Evolutionary conservation across 2,888 invertebrate species (phyloP).

Genomic region (Anarsia innoxiella): DNA sequence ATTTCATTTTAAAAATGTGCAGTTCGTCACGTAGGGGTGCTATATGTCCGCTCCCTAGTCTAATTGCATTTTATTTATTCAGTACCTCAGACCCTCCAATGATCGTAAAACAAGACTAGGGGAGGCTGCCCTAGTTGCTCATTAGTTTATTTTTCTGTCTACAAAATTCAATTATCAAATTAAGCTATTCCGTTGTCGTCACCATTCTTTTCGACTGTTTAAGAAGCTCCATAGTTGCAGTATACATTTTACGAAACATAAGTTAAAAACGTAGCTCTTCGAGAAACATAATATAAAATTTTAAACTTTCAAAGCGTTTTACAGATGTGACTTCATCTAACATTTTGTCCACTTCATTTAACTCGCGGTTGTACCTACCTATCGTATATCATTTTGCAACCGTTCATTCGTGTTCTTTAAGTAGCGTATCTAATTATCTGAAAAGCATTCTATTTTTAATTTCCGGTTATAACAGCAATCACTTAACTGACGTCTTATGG

Average conservation of each 20-base stretch:
- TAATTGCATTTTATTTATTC: constrained; percentile 72
- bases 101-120: constrained; percentile 30
- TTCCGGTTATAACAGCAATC: too few relatives aligned
- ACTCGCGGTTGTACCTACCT: too few relatives aligned
- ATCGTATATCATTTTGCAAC: too few relatives aligned
- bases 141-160: constrained; percentile 42
- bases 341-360: too few relatives aligned
- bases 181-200: constrained; percentile 21
- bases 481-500: too few relatives aligned
- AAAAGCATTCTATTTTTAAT: constrained; percentile 30
- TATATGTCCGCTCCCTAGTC: constrained; percentile 36
- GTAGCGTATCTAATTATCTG: constrained; percentile 31
- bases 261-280: too few relatives aligned
- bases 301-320: too few relatives aligned
- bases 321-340: too few relatives aligned
- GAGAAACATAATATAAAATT: too few relatives aligned
- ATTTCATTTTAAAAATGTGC: constrained; percentile 34
- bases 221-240: not conserved
- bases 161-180: constrained; percentile 33
- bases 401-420: too few relatives aligned
- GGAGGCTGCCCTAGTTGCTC: constrained; percentile 39
- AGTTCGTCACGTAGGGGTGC: constrained; percentile 29
- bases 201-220: too few relatives aligned
- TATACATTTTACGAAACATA: not conserved
- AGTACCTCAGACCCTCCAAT: constrained; percentile 44